Evolutionary conservation across 2,797 vertebrate species (phyloP), one percentile per base, ranked within the genome.

Genomic region (Sebastolobus alascanus): DNA sequence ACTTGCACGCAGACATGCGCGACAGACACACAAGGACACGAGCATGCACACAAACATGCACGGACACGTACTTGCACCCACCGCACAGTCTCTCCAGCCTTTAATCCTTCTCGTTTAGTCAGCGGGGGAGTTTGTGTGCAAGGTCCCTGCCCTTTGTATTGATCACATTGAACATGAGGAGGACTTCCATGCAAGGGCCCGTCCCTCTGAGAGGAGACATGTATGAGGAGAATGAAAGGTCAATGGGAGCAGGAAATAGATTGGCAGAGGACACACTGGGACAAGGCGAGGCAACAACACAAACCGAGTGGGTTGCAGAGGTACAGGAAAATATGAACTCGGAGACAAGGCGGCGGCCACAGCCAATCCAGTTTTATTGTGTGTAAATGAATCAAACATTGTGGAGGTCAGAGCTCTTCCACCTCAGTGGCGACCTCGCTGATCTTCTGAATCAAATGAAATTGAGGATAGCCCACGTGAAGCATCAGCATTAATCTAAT

Each of bases 111-210:
- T 80, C 78, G 82, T 93, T 93, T 90, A 91, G 87, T 90, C 86
- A 87, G 89, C 61, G 75, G 85, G 84, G 84, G 88, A 80, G 87
- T 86, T 78, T 72, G 88, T 89, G 91, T 91, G 87, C 87, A 90
- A 90, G 92, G 93, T 94, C 91, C 75, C 83, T 94, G 93, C 88
- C 86, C 89, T 92, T 85, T 82, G 86, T 91, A 95, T 95, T 94
- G 94, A 95, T 96, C 91, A 87, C 91, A 88, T 89, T 91, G 86
- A 90, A 90, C 87, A 93, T 90, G 73, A 87, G 88, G 87, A 89
- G 84, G 87, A 87, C 85, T 89, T 91, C 86, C 59, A 88, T 3
- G 52, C 86, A 85, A 88, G 87, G 85, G 75, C 64, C 81, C 65
- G 80, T 92, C 88, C 46, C 86, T 88, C 83, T 84, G 88, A 90